A percentile compares a stretch with the other conserved stretches of the same genome.
Evolutionary conservation across 2,888 invertebrate genomes (phyloP).

Genomic region (Clitarchus hookeri): DNA sequence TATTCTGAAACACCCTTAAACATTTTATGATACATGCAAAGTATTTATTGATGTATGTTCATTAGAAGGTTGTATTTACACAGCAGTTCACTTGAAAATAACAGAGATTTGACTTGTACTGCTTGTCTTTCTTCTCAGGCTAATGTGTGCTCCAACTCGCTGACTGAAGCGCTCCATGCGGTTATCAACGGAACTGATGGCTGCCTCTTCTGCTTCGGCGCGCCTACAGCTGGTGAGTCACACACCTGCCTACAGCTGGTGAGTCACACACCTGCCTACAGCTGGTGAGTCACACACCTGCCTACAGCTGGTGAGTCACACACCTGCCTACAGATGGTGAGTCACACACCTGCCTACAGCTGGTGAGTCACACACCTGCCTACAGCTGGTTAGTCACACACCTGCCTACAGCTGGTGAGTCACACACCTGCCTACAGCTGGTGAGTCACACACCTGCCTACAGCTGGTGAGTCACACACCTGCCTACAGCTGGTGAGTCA

Average conservation of each 20-base stretch:
- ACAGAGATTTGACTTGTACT: no score
- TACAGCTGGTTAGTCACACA: conserved; percentile 70
- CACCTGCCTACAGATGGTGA: conserved; percentile 75
- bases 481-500: conserved; percentile 77
- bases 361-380: conserved; percentile 68
- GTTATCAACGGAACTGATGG: conserved; percentile 94
- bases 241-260: conserved; percentile 60
- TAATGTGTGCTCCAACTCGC: conserved; percentile 87
- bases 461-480: conserved; percentile 68
- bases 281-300: conserved; percentile 67
- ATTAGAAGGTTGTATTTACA: no score
- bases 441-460: conserved; percentile 67
- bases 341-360: conserved; percentile 66
- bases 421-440: conserved; percentile 68
- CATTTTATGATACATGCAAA: no score
- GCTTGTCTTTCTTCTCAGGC: conserved; percentile 62
- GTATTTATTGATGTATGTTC: no score
- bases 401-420: conserved; percentile 77
- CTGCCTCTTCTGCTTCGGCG: conserved; percentile 87
- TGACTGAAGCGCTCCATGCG: conserved; percentile 93
- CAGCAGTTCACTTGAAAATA: no score
- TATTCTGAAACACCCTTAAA: no score
- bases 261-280: conserved; percentile 64
- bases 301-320: conserved; percentile 75
- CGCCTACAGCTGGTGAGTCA: conserved; percentile 79